Percentiles rank a stretch among this genome's conserved stretches.
These are phyloP conservation scores for Hydrophis major DNA, from an alignment of 2,797 vertebrate species.

Conservation along the genomic window DNA sequence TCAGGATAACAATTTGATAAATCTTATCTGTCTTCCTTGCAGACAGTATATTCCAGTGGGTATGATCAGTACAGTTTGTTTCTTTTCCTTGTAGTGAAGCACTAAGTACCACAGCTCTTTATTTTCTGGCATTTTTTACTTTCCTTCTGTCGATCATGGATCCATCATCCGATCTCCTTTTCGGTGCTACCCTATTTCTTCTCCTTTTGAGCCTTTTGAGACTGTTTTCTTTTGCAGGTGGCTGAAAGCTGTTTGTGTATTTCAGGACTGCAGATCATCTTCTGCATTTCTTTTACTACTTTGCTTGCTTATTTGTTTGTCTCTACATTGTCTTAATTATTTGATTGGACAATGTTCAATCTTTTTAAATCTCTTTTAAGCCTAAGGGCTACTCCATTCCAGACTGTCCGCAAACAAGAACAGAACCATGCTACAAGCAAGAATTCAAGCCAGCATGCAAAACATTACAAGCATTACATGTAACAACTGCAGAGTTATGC, in stretches of 20 bases:
- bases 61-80: neutral
- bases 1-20: neutral
- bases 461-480: neutral
- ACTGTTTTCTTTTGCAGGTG: neutral
- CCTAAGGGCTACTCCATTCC: neutral
- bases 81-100: neutral
- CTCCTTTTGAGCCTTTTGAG: neutral
- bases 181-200: neutral
- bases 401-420: neutral
- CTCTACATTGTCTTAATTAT: neutral
- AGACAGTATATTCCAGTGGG: neutral
- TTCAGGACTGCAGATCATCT: neutral
- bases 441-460: neutral
- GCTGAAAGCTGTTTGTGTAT: neutral
- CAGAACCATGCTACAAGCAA: neutral
- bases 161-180: neutral
- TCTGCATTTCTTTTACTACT: neutral
- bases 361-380: neutral
- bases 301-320: neutral
- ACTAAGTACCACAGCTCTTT: neutral
- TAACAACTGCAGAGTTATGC: neutral
- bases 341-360: neutral
- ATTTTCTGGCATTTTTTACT: neutral
- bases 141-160: neutral
- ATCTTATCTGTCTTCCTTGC: neutral